These are phyloP conservation scores for Chrysogorgia sp. DNA, from an alignment of 92 coral and sea anemone genomes.

Conservation along the genomic window DNA sequence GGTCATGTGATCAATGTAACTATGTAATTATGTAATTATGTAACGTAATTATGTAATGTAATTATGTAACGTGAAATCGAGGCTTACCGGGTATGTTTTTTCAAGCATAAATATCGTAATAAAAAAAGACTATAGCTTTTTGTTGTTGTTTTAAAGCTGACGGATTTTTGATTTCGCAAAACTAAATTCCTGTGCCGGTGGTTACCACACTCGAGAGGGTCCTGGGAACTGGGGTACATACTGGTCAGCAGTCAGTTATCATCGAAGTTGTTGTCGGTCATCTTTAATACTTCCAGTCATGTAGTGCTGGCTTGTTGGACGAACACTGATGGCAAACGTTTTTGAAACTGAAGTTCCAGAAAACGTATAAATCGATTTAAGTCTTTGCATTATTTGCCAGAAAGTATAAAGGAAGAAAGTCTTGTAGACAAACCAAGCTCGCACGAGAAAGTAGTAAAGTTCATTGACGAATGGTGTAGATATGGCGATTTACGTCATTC, in stretches of 20 bases:
- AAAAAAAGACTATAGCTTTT: too few species aligned
- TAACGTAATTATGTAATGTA: too few species aligned
- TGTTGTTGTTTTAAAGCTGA: too few species aligned
- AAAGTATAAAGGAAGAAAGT: slow-evolving; percentile 40
- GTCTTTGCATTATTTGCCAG: slow-evolving; percentile 60
- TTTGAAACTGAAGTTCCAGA: too few species aligned
- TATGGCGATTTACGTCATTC: slow-evolving; percentile 36
- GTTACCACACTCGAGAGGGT: background rate
- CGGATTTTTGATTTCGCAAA: too few species aligned
- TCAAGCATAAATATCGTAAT: too few species aligned
- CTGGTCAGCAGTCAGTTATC: slow-evolving; percentile 65
- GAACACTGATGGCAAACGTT: too few species aligned
- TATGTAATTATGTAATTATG: too few species aligned
- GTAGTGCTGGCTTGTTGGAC: too few species aligned
- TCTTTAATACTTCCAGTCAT: slow-evolving; percentile 49
- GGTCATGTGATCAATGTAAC: background rate
- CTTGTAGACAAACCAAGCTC: slow-evolving; percentile 56
- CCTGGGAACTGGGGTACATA: slow-evolving; percentile 5
- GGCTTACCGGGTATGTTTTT: too few species aligned
- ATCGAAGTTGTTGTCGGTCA: slow-evolving; percentile 55
- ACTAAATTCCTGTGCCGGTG: too few species aligned
- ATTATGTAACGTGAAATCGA: too few species aligned
- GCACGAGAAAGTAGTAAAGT: slow-evolving; percentile 47
- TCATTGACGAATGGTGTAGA: slow-evolving; percentile 54
- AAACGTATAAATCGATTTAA: slow-evolving; percentile 1